A percentile compares a stretch with the other conserved stretches of the same genome.
These are phyloP conservation scores for Columba livia DNA, from an alignment of 2,113 vertebrate species.

Conservation along the genomic window DNA sequence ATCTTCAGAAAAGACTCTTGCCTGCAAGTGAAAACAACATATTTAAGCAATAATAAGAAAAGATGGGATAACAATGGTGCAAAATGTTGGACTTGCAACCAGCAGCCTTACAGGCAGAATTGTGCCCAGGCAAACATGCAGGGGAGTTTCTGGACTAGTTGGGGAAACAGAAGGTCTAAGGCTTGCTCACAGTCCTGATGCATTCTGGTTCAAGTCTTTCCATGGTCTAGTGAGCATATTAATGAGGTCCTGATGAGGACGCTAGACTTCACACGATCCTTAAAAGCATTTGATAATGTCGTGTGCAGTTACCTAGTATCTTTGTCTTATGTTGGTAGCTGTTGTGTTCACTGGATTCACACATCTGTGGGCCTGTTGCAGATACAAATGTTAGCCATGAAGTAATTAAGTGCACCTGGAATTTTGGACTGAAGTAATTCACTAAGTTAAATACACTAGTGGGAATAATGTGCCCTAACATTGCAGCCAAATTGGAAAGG, in stretches of 20 bases:
- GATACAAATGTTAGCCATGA: not conserved
- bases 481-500: not conserved
- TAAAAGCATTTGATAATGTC: not conserved
- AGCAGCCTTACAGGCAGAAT: not conserved
- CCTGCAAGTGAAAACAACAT: not conserved
- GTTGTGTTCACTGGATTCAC: not conserved
- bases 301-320: not conserved
- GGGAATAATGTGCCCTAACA: not conserved
- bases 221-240: not conserved
- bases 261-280: not conserved
- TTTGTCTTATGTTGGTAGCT: not conserved
- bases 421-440: not conserved
- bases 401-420: not conserved
- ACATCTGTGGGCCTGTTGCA: not conserved
- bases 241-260: not conserved
- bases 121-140: not conserved
- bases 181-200: rapidly evolving
- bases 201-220: not conserved
- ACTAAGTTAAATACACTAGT: not conserved
- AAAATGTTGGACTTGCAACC: not conserved
- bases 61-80: not conserved
- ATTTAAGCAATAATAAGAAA: not conserved
- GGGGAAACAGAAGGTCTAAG: not conserved
- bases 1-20: not conserved
- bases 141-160: not conserved